Base-by-base conservation (phyloP, 2,888 invertebrate genomes). In the Rhopalosiphum nymphaeae region DNA sequence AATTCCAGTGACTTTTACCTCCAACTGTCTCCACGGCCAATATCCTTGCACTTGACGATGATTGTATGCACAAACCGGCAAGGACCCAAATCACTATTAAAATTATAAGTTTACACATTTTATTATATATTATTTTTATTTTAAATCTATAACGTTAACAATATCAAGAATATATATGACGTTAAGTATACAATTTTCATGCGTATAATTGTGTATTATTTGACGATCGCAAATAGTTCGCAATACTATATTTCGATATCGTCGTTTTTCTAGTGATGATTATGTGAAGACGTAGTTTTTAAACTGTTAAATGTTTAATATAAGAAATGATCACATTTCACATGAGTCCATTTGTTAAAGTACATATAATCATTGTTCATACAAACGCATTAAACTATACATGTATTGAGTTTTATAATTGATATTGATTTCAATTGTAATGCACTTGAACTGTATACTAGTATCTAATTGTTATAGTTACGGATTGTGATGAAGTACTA, bases 1-100 rank as follows among this genome's bases (percentile, higher is more conserved):
- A 95, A 87, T 95, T 95, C 90, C 95, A 95, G 91, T 95, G 95
- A 91, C 95, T 95, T 92, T 95, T 95, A 4, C 95, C 95, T 21
- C 4, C 92, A 0, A 92, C 25, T 29, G 86, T 42, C 5, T 57
- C 46, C 25, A 92, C 44, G 25, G 86, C 86, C 36, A 92, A 44
- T 13, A 92, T 61, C 9, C 46, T 61, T 5, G 86, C 57, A 25
- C 86, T 10, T 44, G 86, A 44, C 21, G 21, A 44, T 7, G 26
- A 49, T 57, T 57, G 26, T 26, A 26, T 57, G 26, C 9, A 57
- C 3, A 9, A 57, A 26, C 26, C 9, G 9, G 26, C 9, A 26
- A 57, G 57, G 26, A 26, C 57, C 26, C 26, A 57, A 57, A 57
- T 2, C 9, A 57, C 26, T 57, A 26, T 26, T 57, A 10, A 26